Percentiles rank a stretch among this genome's conserved stretches.
Conservation (phyloP, 2,113 vertebrate species). For the Naja naja region DNA sequence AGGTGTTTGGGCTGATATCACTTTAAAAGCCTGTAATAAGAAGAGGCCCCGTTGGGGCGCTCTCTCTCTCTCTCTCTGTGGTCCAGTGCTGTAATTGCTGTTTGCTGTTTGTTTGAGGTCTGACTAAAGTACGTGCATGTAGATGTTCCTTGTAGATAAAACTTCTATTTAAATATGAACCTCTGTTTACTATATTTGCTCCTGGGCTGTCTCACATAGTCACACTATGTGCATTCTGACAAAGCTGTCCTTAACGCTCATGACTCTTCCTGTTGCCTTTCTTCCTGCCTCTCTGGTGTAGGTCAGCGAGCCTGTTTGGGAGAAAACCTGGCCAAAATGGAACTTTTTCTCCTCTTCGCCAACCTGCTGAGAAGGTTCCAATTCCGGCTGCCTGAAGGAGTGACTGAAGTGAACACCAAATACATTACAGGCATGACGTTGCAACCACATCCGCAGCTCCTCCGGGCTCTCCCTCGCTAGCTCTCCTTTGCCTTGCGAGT, state of each 20-base stretch:
- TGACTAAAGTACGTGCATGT: too few relatives aligned
- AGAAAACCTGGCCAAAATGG: constrained; percentile 42
- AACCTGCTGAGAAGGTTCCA: constrained; percentile 45
- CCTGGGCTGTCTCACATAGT: too few relatives aligned
- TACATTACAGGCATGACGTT: neutral
- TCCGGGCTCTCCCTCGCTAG: constrained; percentile 53
- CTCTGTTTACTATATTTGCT: too few relatives aligned
- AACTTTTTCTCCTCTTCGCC: constrained; percentile 62
- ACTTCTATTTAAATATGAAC: too few relatives aligned
- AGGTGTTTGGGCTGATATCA: too few relatives aligned
- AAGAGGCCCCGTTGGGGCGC: too few relatives aligned
- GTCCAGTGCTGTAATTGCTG: too few relatives aligned
- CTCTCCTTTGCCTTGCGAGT: neutral
- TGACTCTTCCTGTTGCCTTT: neutral
- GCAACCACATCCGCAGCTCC: constrained; percentile 46
- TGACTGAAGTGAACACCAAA: neutral
- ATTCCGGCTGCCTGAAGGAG: constrained; percentile 30
- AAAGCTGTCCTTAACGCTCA: neutral
- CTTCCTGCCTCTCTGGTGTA: constrained; percentile 2
- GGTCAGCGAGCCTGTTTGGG: constrained; percentile 58
- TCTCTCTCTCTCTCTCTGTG: too few relatives aligned
- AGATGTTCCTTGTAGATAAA: too few relatives aligned
- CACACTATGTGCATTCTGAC: too few relatives aligned
- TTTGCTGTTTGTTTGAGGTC: too few relatives aligned
- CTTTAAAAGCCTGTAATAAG: too few relatives aligned